A percentile compares a stretch with the other conserved stretches of the same genome.
Evolutionary conservation across 2,888 invertebrate genomes (phyloP).

Genomic region (Linnaemya tessellans): DNA sequence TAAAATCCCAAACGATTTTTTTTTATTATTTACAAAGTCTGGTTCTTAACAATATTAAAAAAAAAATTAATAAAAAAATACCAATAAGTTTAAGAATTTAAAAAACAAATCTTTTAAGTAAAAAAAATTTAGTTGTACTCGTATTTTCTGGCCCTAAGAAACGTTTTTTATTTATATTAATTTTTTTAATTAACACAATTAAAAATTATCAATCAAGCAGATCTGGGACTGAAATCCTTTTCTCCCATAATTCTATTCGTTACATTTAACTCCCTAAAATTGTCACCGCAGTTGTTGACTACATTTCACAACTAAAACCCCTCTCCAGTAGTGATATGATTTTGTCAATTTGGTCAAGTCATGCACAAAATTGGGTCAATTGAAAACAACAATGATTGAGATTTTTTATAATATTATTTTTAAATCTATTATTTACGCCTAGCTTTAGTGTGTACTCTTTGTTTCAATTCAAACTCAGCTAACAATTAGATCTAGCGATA

Average conservation of each 20-base stretch:
- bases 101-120: too few species aligned
- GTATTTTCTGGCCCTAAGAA: too few species aligned
- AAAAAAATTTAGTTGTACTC: too few species aligned
- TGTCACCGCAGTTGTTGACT: not conserved
- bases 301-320: not conserved
- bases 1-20: too few species aligned
- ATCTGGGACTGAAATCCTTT: not conserved
- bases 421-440: conserved; percentile 20
- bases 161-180: too few species aligned
- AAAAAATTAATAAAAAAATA: too few species aligned
- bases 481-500: conserved; percentile 42
- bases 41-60: too few species aligned
- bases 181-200: too few species aligned
- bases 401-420: conserved; percentile 1
- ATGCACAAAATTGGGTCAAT: conserved; percentile 63
- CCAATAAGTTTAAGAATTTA: too few species aligned
- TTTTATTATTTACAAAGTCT: too few species aligned
- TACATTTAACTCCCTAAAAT: not conserved
- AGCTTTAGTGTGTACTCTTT: conserved; percentile 18
- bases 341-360: conserved; percentile 43
- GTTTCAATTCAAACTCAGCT: not conserved
- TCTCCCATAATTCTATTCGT: not conserved
- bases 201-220: too few species aligned
- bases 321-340: not conserved
- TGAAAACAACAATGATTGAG: conserved; percentile 25